Percentiles rank a stretch among this genome's conserved stretches.
Evolutionary conservation across 2,113 vertebrate genomes (phyloP).

Genomic region (Hyla sarda): DNA sequence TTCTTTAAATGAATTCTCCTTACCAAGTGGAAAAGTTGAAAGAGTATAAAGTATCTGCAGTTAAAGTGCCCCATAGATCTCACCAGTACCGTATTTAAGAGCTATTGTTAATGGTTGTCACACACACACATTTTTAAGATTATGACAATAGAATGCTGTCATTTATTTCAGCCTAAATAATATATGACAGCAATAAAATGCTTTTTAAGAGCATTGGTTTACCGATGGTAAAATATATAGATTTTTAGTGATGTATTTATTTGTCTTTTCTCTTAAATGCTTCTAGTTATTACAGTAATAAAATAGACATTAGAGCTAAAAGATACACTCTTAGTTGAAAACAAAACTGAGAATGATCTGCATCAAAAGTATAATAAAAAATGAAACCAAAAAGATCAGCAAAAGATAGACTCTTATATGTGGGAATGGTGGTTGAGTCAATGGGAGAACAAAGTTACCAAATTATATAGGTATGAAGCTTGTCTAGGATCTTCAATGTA

Average conservation of each 20-base stretch:
- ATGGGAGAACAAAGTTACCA: no score
- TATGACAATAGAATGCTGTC: not conserved
- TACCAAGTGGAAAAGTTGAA: not conserved
- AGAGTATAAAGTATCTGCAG: not conserved
- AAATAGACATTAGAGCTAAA: not conserved
- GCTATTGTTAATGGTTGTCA: slow-evolving; percentile 26
- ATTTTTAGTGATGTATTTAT: not conserved
- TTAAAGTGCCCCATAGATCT: not conserved
- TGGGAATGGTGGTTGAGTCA: not conserved
- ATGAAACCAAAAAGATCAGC: not conserved
- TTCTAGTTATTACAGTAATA: slow-evolving; percentile 6
- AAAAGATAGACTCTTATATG: not conserved
- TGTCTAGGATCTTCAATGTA: not conserved
- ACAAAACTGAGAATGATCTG: not conserved
- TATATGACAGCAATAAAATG: slow-evolving; percentile 2
- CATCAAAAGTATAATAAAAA: not conserved
- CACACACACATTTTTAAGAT: slow-evolving; percentile 17
- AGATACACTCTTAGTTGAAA: slow-evolving; percentile 14
- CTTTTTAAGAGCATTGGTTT: not conserved
- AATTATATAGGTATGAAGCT: no score
- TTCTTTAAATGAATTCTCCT: not conserved
- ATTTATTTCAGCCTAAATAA: slow-evolving; percentile 26
- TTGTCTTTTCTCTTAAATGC: slow-evolving; percentile 4
- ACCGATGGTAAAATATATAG: slow-evolving; percentile 11
- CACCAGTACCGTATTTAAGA: slow-evolving; percentile 16